These are phyloP conservation scores for Leuciscus idus DNA, from an alignment of 2,113 vertebrate genomes.

Conservation along the genomic window DNA sequence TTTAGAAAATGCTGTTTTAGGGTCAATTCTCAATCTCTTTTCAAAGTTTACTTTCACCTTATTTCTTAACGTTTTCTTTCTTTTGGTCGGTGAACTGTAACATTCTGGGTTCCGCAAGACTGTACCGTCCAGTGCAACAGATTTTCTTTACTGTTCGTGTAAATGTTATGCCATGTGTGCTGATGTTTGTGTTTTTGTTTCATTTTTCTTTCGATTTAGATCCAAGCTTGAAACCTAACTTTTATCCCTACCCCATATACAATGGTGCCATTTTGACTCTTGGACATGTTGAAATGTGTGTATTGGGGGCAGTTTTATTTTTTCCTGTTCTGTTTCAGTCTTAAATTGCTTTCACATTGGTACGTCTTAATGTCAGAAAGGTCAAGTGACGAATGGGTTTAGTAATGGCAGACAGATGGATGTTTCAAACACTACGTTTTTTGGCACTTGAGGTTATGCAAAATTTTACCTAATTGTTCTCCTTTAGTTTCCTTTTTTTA, in stretches of 20 bases:
- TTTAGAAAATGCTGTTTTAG: background rate
- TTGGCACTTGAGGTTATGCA: constrained; percentile 78
- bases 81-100: background rate
- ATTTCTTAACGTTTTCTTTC: background rate
- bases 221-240: background rate
- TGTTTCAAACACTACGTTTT: background rate
- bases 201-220: background rate
- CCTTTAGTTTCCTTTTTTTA: constrained; percentile 59
- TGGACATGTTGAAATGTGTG: constrained; percentile 20
- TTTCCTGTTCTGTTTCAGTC: background rate
- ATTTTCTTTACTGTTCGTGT: background rate
- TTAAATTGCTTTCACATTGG: background rate
- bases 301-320: background rate
- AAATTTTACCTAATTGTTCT: constrained; percentile 66
- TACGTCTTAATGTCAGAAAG: background rate
- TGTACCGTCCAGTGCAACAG: background rate
- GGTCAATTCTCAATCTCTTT: background rate
- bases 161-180: background rate
- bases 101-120: background rate
- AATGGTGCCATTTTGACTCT: constrained; percentile 8
- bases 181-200: background rate
- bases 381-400: background rate
- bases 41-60: background rate
- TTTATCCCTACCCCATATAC: background rate
- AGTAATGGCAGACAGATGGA: background rate